phyloP scores from a whole-genome alignment of 2,113 vertebrate species.

The Mustela lutreola region DNA sequence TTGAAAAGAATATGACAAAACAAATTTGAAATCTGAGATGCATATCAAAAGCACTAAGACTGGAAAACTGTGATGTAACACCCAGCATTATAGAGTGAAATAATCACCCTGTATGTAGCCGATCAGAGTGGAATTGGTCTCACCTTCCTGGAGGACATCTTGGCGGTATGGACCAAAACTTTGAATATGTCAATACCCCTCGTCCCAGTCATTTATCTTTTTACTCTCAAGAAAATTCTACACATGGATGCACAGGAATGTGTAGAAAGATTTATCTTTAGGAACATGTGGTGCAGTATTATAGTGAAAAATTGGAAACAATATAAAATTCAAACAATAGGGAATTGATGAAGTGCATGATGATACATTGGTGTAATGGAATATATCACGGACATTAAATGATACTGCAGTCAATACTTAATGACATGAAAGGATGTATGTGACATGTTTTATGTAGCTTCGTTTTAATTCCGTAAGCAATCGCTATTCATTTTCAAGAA shows the following conservation, averaged over 20 bases:
- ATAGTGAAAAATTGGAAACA: constrained; percentile 1
- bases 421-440: neutral
- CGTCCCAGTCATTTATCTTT: neutral
- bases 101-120: neutral
- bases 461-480: constrained; percentile 36
- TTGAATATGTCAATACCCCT: neutral
- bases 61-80: neutral
- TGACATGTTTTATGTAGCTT: constrained; percentile 8
- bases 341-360: constrained; percentile 1
- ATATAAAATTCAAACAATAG: constrained; percentile 1
- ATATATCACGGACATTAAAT: neutral
- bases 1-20: neutral
- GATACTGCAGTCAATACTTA: constrained; percentile 38
- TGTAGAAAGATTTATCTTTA: constrained; percentile 16
- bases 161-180: neutral
- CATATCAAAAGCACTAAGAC: neutral
- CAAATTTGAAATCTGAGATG: neutral
- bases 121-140: neutral
- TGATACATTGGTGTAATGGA: neutral
- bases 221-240: neutral
- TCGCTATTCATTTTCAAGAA: neutral
- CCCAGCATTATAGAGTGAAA: neutral
- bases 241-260: neutral
- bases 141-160: neutral
- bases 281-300: neutral